A percentile compares a stretch with the other conserved stretches of the same genome.
These are phyloP conservation scores for Gryllus longicercus DNA, from an alignment of 2,888 invertebrate species.

Conservation along the genomic window DNA sequence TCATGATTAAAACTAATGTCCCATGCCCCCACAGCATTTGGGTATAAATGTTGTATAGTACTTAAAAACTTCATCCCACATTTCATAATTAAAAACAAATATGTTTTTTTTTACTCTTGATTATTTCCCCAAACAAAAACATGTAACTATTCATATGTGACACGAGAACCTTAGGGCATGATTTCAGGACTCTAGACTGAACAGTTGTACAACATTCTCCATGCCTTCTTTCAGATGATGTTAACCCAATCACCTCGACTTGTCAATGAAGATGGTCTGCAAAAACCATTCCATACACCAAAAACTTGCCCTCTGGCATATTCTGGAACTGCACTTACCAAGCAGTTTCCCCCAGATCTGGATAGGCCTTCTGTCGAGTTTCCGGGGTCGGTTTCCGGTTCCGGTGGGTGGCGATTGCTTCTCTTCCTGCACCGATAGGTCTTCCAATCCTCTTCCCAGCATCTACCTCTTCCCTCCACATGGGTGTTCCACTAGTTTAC, in stretches of 20 bases:
- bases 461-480: not conserved
- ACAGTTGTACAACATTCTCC: conserved; percentile 8
- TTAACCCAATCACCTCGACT: conserved; percentile 9
- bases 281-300: conserved; percentile 10
- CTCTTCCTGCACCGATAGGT: conserved; percentile 25
- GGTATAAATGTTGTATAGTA: not conserved
- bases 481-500: conserved; percentile 20
- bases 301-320: conserved; percentile 2
- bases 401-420: conserved; percentile 32
- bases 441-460: conserved; percentile 21
- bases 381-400: conserved; percentile 33
- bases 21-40: not conserved
- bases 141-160: not conserved
- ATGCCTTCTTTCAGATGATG: not conserved
- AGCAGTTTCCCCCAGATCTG: conserved; percentile 1
- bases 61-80: not conserved
- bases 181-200: conserved; percentile 1
- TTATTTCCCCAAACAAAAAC: not conserved
- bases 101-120: conserved; percentile 3
- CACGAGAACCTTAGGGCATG: conserved; percentile 17
- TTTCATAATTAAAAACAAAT: not conserved
- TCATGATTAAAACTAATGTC: conserved; percentile 17
- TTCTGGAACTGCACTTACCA: conserved; percentile 22
- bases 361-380: not conserved
- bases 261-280: not conserved